Evolutionary conservation across 1,140 invertebrate species (phyloP), one percentile per base, ranked within the genome.

Genomic region (Psix sp.): DNA sequence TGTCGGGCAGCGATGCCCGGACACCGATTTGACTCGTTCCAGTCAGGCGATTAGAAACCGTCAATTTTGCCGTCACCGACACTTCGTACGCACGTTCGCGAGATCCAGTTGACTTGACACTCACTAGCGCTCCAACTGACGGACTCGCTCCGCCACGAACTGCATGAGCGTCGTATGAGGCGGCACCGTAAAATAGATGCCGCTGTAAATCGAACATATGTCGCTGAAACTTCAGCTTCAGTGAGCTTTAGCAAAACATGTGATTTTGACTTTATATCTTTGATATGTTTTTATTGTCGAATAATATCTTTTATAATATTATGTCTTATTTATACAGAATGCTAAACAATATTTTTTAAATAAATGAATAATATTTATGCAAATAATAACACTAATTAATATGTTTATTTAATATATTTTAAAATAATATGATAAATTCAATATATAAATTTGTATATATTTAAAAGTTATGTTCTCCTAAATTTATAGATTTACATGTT

Each of bases 101-200:
- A 7, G 21, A 46, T 59, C 9, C 11, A 56, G 15, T 59, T 42
- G 33, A 49, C 57, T 60, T 49, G 36, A 60, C 57, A 49, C 35
- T 40, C 57, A 60, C 14, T 36, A 45, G 45, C 52, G 29, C 52
- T 45, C 26, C 43, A 45, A 11, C 39, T 45, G 52, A 57, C 31
- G 18, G 40, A 39, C 26, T 39, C 13, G 36, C 36, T 38, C 6
- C 4, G 29, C 26, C 48, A 52, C 21, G 48, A 52, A 52, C 48
- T 52, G 21, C 7, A 36, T 6, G 14, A 26, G 36, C 36, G 21
- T 36, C n/a, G 1, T 18, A 51, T 51, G 46, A 51, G 18, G 11
- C 18, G 18, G 5, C 1, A 42, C 49, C 31, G n/a, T 9, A 5
- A 40, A 40, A 11, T 13, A 29, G 26, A 16, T 33, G 43, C 24